These are phyloP conservation scores for Erythrocercus mccallii DNA, from an alignment of 2,113 vertebrate species.

Conservation along the genomic window DNA sequence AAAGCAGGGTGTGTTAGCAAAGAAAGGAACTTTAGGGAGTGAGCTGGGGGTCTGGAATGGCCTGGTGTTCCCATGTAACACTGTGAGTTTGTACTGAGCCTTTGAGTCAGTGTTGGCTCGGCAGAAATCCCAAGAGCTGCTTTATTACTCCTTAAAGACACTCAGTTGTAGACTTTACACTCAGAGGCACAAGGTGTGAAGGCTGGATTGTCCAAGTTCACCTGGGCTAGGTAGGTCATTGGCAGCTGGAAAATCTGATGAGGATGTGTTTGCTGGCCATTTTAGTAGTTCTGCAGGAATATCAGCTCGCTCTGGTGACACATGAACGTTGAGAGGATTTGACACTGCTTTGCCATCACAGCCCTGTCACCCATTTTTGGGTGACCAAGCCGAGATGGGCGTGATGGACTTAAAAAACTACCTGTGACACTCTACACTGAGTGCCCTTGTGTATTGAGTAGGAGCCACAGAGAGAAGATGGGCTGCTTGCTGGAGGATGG, in stretches of 20 bases:
- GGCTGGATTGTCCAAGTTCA: background rate
- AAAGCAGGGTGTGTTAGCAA: background rate
- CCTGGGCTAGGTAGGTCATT: fast-evolving
- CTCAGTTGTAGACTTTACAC: background rate
- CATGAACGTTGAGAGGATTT: background rate
- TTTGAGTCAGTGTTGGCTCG: background rate
- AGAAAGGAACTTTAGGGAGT: background rate
- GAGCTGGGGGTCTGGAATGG: background rate
- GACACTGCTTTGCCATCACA: background rate
- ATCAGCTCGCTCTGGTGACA: background rate
- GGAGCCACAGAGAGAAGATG: background rate
- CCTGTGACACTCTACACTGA: background rate
- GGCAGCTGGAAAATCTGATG: background rate
- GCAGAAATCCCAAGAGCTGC: background rate
- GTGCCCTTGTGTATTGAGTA: background rate
- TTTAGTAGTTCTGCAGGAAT: background rate
- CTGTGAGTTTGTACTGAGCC: background rate
- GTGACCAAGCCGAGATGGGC: fast-evolving
- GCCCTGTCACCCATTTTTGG: fast-evolving
- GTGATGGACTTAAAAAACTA: background rate
- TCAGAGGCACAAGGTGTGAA: background rate
- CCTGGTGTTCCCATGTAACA: background rate
- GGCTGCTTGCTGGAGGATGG: background rate
- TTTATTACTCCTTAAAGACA: background rate
- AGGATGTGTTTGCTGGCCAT: background rate